These are phyloP conservation scores for Kryptopterus vitreolus DNA, from an alignment of 2,797 vertebrate species.

Conservation along the genomic window DNA sequence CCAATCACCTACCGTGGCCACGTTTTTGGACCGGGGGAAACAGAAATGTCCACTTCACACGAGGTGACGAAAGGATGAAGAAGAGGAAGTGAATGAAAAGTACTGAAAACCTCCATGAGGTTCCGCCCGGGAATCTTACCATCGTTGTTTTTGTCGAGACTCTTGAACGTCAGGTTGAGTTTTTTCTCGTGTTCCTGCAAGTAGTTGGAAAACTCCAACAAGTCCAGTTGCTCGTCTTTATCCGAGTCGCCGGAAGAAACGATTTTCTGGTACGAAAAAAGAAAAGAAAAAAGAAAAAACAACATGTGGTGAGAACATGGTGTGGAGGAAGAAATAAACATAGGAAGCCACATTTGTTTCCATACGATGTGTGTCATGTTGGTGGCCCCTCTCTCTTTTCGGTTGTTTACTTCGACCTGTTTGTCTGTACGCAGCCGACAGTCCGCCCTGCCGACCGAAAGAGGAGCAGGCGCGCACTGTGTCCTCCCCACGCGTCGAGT, in stretches of 20 bases:
- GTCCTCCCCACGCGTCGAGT: no score
- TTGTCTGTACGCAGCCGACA: no score
- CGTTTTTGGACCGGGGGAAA: not conserved
- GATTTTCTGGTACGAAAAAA: conserved; percentile 81
- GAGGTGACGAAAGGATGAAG: not conserved
- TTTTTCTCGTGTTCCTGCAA: conserved; percentile 98
- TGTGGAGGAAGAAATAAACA: no score
- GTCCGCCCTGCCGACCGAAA: no score
- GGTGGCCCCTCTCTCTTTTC: no score
- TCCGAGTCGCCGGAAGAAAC: conserved; percentile 85
- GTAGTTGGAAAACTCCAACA: conserved; percentile 90
- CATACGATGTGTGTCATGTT: no score
- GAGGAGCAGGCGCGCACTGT: no score
- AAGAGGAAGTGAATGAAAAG: not conserved
- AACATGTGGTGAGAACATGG: not conserved
- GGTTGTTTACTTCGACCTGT: no score
- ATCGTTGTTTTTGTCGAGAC: conserved; percentile 94
- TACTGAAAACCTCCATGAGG: not conserved
- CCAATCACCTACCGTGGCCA: no score
- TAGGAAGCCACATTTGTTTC: no score
- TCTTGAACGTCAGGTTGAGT: conserved; percentile 91
- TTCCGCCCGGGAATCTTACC: conserved; percentile 67
- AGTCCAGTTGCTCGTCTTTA: conserved; percentile 85
- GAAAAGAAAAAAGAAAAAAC: not conserved
- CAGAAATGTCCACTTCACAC: not conserved